Evolutionary conservation across 2,797 vertebrate species (phyloP).

Genomic region (Lateolabrax maculatus): DNA sequence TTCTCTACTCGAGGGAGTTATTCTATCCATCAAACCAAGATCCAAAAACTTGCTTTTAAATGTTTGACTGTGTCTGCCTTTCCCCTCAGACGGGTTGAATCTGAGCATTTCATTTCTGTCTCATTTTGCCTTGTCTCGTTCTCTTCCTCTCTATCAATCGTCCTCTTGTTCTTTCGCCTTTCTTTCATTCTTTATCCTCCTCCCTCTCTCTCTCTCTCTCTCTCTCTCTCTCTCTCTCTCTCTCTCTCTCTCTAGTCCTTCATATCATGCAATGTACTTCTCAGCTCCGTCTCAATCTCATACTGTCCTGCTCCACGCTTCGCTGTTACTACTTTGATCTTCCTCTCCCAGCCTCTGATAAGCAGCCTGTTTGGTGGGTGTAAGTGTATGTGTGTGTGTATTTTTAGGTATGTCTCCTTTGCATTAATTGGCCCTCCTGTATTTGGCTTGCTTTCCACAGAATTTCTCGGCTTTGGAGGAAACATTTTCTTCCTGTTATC

Average conservation of each 20-base stretch:
- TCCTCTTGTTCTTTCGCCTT: conserved; percentile 20
- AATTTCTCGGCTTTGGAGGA: conserved; percentile 44
- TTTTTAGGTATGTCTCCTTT: conserved; percentile 64
- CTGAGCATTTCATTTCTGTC: conserved; percentile 60
- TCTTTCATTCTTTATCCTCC: conserved; percentile 16
- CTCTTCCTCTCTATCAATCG: conserved; percentile 40
- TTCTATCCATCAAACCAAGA: conserved; percentile 59
- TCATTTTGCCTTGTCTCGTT: conserved; percentile 42
- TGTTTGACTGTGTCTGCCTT: conserved; percentile 48
- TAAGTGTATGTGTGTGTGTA: conserved; percentile 38
- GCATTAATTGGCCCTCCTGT: conserved; percentile 69
- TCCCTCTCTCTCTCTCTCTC: conserved; percentile 14
- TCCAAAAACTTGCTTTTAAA: conserved; percentile 59
- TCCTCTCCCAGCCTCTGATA: conserved; percentile 54
- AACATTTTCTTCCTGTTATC: conserved; percentile 62
- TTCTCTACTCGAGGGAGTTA: conserved; percentile 57
- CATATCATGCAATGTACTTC: conserved; percentile 29
- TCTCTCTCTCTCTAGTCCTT: conserved; percentile 23
- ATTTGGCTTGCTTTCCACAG: conserved; percentile 47
- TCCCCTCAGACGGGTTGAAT: conserved; percentile 46
- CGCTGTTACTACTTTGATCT: conserved; percentile 66
- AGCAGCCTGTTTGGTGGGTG: conserved; percentile 47
- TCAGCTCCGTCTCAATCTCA: conserved; percentile 46
- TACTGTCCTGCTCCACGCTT: conserved; percentile 9
- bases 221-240: conserved; percentile 35